Base-by-base conservation (phyloP, 1,140 invertebrate species). In the Ostrea edulis region DNA sequence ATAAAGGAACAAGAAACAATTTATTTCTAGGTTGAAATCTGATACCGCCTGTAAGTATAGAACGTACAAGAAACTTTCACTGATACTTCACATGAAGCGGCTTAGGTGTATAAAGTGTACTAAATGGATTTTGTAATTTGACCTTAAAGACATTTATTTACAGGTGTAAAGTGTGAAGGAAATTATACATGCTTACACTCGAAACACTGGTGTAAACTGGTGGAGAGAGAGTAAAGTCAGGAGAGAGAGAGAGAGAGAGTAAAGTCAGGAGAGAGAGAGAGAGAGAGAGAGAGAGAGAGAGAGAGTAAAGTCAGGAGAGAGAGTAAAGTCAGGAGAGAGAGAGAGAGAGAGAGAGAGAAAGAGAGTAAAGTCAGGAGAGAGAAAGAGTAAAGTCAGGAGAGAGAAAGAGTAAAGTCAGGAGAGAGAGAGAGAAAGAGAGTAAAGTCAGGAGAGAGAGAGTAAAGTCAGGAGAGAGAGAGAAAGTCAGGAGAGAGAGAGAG, bases 241-340 rank as follows among this genome's bases (percentile, higher is more conserved):
- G n/a, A n/a, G 55, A 62, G 55, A 62, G 55, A 62, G 55, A 62
- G 55, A 62, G 55, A 62, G 55, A 62, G 55, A 62, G 55, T n/a
- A n/a, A n/a, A n/a, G n/a, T n/a, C n/a, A n/a, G 14, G 55, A 62
- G 58, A 62, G 58, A 62, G 58, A 62, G 58, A 62, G 58, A 62
- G 58, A 62, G 17, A n/a, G n/a, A n/a, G 0, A n/a, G n/a, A n/a
- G 12, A 62, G 58, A 62, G 58, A 62, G 58, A 62, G 58, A 62
- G 58, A 62, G 12, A 62, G 9, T n/a, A n/a, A n/a, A n/a, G n/a
- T n/a, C 8, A 62, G 55, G 55, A 62, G 55, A 62, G 55, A 62
- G 55, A 62, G 55, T n/a, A n/a, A n/a, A n/a, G n/a, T n/a, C n/a
- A n/a, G 14, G 55, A 62, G 58, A 62, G 58, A 62, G 58, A 62